Evolutionary conservation across 2,113 vertebrate species (phyloP).

Genomic region (Alces alces): DNA sequence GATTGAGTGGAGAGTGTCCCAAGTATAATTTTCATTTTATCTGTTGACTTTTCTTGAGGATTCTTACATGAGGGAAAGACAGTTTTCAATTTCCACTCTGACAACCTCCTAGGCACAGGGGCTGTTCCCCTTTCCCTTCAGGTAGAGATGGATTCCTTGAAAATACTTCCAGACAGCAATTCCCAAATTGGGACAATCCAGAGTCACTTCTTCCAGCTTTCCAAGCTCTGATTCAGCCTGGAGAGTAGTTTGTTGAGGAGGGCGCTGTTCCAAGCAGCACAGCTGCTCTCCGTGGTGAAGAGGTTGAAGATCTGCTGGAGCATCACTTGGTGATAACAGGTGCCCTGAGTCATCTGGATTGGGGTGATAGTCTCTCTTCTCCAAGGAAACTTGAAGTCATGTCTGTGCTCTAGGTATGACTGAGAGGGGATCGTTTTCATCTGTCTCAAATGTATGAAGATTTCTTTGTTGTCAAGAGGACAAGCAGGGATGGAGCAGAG

Average conservation of each 20-base stretch:
- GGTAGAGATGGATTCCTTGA: not conserved
- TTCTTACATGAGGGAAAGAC: not conserved
- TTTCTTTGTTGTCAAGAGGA: not conserved
- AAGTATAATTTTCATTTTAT: not conserved
- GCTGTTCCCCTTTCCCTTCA: not conserved
- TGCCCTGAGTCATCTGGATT: too few relatives aligned
- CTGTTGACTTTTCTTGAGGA: not conserved
- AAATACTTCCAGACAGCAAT: not conserved
- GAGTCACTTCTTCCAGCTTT: not conserved
- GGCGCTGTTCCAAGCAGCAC: rapidly evolving
- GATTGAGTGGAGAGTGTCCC: not conserved
- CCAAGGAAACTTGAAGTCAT: not conserved
- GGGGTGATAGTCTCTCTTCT: not conserved
- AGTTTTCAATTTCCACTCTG: not conserved
- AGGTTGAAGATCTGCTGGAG: not conserved
- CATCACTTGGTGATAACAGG: not conserved
- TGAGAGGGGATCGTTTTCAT: not conserved
- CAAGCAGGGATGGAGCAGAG: not conserved
- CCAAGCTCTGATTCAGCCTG: not conserved
- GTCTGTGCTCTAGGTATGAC: not conserved
- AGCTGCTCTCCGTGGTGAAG: not conserved
- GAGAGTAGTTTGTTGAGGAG: rapidly evolving
- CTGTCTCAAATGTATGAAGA: not conserved
- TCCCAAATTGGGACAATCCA: not conserved
- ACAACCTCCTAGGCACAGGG: not conserved